phyloP scores from a whole-genome alignment of 2,888 invertebrate species.

The Nomada fabriciana region DNA sequence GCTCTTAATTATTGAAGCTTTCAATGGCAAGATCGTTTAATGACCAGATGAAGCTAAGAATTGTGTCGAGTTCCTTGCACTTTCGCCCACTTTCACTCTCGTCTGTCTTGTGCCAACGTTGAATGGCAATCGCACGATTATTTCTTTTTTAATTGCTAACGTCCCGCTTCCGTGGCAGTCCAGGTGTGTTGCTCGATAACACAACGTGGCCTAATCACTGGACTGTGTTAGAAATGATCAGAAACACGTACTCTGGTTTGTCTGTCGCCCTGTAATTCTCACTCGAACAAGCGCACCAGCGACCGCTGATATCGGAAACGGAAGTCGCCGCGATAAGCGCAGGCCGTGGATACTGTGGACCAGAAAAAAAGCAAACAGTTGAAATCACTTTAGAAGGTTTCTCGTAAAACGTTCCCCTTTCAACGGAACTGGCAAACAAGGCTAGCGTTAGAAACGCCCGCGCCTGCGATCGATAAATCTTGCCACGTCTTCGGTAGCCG shows the following conservation, averaged over 20 bases:
- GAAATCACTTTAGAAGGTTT: background rate
- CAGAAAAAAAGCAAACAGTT: background rate
- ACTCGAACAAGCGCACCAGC: slow-evolving; percentile 30
- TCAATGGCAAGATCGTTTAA: no score
- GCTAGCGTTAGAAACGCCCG: no score
- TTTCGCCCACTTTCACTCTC: slow-evolving; percentile 44
- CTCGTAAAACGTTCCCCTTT: background rate
- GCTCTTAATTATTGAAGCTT: no score
- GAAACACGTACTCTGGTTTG: no score
- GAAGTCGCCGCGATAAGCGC: slow-evolving; percentile 57
- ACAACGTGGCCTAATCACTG: slow-evolving; percentile 18
- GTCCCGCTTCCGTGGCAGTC: slow-evolving; percentile 15
- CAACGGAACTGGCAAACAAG: no score
- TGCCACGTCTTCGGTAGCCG: background rate
- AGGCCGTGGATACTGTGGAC: slow-evolving; percentile 9
- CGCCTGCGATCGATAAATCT: background rate
- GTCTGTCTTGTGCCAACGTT: background rate
- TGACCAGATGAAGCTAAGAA: slow-evolving; percentile 21
- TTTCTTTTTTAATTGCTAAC: background rate
- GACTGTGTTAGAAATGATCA: background rate
- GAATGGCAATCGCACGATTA: background rate
- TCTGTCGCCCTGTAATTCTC: background rate
- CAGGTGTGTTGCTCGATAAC: slow-evolving; percentile 1
- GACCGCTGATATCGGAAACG: slow-evolving; percentile 51
- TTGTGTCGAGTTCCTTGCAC: slow-evolving; percentile 25